phyloP scores from a whole-genome alignment of 2,888 invertebrate species.

The Zaprionus obscuricornis region DNA sequence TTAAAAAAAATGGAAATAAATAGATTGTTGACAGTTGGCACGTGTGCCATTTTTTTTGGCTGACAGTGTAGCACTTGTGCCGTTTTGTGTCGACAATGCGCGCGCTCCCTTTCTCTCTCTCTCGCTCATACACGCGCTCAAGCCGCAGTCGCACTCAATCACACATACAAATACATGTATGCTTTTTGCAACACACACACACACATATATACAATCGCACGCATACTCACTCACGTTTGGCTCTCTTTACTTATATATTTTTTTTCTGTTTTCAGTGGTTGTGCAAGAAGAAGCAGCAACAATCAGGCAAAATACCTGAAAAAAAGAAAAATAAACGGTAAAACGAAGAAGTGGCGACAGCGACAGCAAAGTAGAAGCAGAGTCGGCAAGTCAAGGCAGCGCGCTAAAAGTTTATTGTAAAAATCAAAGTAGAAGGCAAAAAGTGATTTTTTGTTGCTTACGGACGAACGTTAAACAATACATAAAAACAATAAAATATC shows the following conservation, averaged over 20 bases:
- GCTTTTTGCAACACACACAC: conserved; percentile 45
- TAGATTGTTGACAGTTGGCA: conserved; percentile 20
- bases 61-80: conserved; percentile 69
- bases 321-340: conserved; percentile 79
- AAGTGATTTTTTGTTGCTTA: conserved; percentile 51
- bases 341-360: conserved; percentile 80
- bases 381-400: conserved; percentile 26
- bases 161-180: conserved; percentile 46
- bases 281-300: conserved; percentile 79
- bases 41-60: conserved; percentile 46
- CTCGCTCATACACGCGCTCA: conserved; percentile 54
- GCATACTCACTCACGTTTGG: conserved; percentile 61
- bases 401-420: conserved; percentile 79
- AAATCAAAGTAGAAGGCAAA: conserved; percentile 66
- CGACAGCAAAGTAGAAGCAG: conserved; percentile 20
- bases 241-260: conserved; percentile 68
- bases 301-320: conserved; percentile 79
- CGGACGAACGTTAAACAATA: conserved; percentile 55
- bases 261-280: conserved; percentile 80
- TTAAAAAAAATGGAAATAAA: not conserved
- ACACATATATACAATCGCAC: conserved; percentile 30
- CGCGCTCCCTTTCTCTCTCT: conserved; percentile 66
- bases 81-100: conserved; percentile 76
- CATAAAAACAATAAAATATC: conserved; percentile 69
- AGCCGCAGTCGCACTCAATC: conserved; percentile 55